These are phyloP conservation scores for Petrolisthes manimaculis DNA, from an alignment of 2,888 invertebrate genomes.

Conservation along the genomic window DNA sequence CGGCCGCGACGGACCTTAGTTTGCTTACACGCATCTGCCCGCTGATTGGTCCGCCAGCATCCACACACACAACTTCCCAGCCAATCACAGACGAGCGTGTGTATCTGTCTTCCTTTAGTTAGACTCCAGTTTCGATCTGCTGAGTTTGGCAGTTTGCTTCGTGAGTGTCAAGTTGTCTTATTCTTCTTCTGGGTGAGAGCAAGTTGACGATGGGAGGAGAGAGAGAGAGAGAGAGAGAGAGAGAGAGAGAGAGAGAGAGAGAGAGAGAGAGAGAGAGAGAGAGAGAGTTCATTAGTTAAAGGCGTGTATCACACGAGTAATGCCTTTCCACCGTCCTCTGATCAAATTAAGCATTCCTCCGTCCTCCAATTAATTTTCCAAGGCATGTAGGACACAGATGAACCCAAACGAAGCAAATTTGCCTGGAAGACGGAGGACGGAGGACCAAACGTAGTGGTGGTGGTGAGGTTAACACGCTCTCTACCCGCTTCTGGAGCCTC, in stretches of 20 bases:
- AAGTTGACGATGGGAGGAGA: not conserved
- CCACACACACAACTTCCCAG: slow-evolving; percentile 33
- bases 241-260: not conserved
- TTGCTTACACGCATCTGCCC: slow-evolving; percentile 37
- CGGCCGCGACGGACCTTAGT: slow-evolving; percentile 17
- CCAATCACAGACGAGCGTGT: slow-evolving; percentile 36
- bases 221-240: not conserved
- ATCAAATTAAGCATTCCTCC: no score
- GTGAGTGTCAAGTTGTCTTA: not conserved
- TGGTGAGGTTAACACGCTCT: slow-evolving; percentile 25
- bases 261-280: not conserved
- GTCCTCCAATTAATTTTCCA: no score
- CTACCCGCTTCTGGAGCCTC: slow-evolving; percentile 28
- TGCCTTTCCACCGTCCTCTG: no score
- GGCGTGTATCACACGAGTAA: no score
- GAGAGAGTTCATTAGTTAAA: not conserved
- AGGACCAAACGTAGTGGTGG: slow-evolving; percentile 1
- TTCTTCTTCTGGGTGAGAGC: slow-evolving; percentile 1
- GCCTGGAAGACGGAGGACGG: no score
- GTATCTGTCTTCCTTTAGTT: slow-evolving; percentile 22
- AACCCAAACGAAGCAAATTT: no score
- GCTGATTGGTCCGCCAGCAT: slow-evolving; percentile 45
- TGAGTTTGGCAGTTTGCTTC: slow-evolving; percentile 21
- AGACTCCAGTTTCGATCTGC: slow-evolving; percentile 31
- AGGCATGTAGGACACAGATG: no score